Percentiles rank a stretch among this genome's conserved stretches.
These are phyloP conservation scores for Actinopyga echinites DNA, from an alignment of 53 echinoderm and acorn worm species.

Conservation along the genomic window DNA sequence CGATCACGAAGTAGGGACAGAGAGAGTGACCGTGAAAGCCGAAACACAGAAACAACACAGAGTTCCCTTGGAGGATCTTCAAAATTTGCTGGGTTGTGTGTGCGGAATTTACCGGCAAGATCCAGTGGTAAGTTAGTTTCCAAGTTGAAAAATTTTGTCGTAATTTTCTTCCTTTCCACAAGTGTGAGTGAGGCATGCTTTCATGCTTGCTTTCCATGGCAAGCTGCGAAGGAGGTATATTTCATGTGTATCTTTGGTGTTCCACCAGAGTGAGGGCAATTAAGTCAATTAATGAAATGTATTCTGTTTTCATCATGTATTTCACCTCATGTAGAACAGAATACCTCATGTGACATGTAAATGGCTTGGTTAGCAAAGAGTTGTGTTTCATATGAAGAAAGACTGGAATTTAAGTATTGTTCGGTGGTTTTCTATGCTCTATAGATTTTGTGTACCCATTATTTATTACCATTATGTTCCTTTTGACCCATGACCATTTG, in stretches of 20 bases:
- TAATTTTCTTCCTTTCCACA: background rate
- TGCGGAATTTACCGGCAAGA: slow-evolving; percentile 91
- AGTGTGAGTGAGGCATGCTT: background rate
- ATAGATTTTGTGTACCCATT: no score
- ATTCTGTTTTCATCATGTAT: no score
- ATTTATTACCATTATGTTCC: no score
- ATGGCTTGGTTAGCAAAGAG: no score
- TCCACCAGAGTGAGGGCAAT: no score
- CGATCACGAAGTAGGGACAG: slow-evolving; percentile 85
- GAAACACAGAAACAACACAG: slow-evolving; percentile 86
- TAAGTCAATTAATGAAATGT: no score
- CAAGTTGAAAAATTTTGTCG: background rate
- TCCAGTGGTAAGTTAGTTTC: slow-evolving; percentile 89
- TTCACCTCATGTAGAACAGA: no score
- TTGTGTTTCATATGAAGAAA: no score
- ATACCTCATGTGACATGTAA: background rate
- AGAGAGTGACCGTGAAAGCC: slow-evolving; percentile 94
- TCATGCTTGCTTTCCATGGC: background rate
- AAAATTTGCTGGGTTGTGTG: slow-evolving; percentile 96
- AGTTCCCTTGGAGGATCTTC: slow-evolving; percentile 73
- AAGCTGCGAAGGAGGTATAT: background rate
- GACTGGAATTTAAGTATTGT: background rate
- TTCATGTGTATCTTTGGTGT: no score
- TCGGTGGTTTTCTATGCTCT: no score
- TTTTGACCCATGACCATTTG: no score